Conservation (phyloP, 2,113 vertebrate species). For the Carassius gibelio region DNA sequence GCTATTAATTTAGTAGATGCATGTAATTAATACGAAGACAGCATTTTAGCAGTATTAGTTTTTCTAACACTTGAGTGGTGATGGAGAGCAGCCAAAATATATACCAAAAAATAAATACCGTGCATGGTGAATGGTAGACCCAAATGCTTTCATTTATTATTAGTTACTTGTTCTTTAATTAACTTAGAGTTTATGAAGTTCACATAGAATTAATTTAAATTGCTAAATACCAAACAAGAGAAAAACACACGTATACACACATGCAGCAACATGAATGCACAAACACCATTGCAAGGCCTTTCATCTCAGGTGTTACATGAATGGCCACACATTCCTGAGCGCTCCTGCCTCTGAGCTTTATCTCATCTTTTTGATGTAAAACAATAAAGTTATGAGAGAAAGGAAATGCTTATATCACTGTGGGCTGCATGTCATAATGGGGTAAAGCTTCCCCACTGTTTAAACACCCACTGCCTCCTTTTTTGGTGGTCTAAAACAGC, state of each 20-base stretch:
- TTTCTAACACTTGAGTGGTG: not conserved
- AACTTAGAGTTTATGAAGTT: not conserved
- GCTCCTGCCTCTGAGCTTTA: slow-evolving; percentile 3
- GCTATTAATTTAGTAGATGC: not conserved
- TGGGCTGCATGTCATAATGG: not conserved
- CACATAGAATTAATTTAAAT: not conserved
- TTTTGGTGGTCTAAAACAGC: not conserved
- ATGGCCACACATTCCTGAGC: not conserved
- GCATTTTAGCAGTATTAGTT: not conserved
- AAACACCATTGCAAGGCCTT: not conserved
- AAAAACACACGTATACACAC: not conserved
- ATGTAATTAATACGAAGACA: not conserved
- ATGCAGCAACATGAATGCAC: not conserved
- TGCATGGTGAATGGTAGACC: not conserved
- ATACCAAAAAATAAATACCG: not conserved
- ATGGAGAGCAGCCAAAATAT: no score
- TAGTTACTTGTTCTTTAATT: not conserved
- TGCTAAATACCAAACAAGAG: not conserved
- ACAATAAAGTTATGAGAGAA: slow-evolving; percentile 6
- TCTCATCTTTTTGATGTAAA: not conserved
- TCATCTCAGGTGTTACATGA: slow-evolving; percentile 1
- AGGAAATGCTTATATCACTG: not conserved
- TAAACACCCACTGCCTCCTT: not conserved
- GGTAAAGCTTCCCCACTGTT: not conserved
- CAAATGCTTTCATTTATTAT: not conserved